A percentile compares a stretch with the other conserved stretches of the same genome.
phyloP scores from a whole-genome alignment of 2,797 vertebrate species.

The Lepus townsendii region DNA sequence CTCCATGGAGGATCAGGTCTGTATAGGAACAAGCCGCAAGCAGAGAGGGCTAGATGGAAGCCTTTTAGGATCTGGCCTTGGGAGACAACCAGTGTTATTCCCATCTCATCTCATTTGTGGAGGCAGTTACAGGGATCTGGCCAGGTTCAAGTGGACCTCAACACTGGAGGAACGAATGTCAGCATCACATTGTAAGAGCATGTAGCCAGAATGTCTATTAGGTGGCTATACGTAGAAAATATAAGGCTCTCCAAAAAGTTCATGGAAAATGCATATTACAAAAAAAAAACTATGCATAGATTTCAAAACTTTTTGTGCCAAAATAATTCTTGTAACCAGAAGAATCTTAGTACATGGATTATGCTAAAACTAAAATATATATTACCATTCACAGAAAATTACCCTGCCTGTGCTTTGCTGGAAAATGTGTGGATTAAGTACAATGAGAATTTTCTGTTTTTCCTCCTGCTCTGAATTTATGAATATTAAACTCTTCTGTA shows the following conservation, averaged over 20 bases:
- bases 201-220: background rate
- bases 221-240: constrained; percentile 23
- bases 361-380: background rate
- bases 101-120: background rate
- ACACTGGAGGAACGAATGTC: constrained; percentile 16
- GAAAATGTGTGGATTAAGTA: background rate
- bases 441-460: constrained; percentile 2
- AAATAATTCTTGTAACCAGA: constrained; percentile 5
- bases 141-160: background rate
- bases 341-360: background rate
- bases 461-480: background rate
- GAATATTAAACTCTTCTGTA: background rate
- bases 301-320: too few relatives aligned
- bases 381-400: constrained; percentile 24
- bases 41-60: background rate
- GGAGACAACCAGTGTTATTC: background rate
- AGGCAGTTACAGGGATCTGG: background rate
- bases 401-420: background rate
- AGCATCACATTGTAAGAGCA: background rate
- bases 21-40: background rate
- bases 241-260: background rate
- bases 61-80: background rate
- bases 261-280: too few relatives aligned
- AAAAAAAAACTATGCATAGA: too few relatives aligned
- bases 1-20: background rate